phyloP scores from a whole-genome alignment of 2,888 invertebrate species.

The Agrochola macilenta region DNA sequence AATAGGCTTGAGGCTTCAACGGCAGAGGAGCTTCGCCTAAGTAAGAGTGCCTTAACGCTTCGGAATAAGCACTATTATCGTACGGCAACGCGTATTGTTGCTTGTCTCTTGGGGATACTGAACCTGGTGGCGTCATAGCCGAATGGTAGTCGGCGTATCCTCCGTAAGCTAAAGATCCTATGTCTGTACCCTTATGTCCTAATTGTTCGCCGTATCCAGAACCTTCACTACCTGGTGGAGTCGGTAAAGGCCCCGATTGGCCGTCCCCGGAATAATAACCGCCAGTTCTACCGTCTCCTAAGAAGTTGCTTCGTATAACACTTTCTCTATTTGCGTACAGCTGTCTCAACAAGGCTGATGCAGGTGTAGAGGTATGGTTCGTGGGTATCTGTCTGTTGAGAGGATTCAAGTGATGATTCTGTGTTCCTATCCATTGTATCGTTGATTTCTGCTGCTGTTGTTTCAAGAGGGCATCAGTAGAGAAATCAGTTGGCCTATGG shows the following conservation, averaged over 20 bases:
- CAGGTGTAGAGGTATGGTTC: slow-evolving; percentile 93
- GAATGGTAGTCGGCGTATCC: slow-evolving; percentile 96
- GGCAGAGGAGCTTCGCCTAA: slow-evolving; percentile 92
- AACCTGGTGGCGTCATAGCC: slow-evolving; percentile 99
- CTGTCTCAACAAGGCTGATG: slow-evolving; percentile 96
- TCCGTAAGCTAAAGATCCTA: slow-evolving; percentile 91
- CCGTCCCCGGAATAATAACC: slow-evolving; percentile 90
- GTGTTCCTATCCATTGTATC: slow-evolving; percentile 98
- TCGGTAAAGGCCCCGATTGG: slow-evolving; percentile 94
- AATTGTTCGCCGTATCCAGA: slow-evolving; percentile 92
- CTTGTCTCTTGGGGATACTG: slow-evolving; percentile 97
- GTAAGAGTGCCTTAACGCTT: slow-evolving; percentile 90
- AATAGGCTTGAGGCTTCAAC: slow-evolving; percentile 97
- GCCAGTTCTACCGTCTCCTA: slow-evolving; percentile 87
- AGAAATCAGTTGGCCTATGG: slow-evolving; percentile 96
- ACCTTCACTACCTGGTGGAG: slow-evolving; percentile 97
- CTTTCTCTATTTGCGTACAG: slow-evolving; percentile 98
- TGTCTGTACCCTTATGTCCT: slow-evolving; percentile 89
- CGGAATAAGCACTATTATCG: slow-evolving; percentile 92
- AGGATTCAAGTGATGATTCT: slow-evolving; percentile 92
- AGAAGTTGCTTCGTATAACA: slow-evolving; percentile 97
- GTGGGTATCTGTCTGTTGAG: slow-evolving; percentile 91
- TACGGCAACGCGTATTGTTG: slow-evolving; percentile 91
- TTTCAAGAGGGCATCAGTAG: slow-evolving; percentile 95
- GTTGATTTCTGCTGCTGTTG: slow-evolving; percentile 94